Evolutionary conservation across 1,140 invertebrate genomes (phyloP).

Genomic region (Cotesia chilonis): DNA sequence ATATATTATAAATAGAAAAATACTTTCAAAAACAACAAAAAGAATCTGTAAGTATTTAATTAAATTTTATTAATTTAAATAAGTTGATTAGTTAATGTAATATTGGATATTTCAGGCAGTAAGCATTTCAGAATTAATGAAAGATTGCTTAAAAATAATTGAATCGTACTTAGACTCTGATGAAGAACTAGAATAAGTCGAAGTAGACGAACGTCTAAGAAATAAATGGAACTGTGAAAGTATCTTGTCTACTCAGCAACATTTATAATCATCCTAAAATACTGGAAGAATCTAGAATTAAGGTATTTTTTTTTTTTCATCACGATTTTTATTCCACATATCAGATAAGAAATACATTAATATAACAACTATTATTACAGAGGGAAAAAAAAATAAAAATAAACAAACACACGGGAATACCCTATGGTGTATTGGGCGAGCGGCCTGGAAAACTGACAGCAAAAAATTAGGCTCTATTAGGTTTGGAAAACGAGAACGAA

Average conservation of each 20-base stretch:
- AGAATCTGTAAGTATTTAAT: conserved; percentile 46
- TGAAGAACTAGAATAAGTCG: conserved; percentile 70
- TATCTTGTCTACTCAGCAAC: conserved; percentile 88
- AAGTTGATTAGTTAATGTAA: not conserved
- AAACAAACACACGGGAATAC: conserved; percentile 77
- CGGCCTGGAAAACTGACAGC: conserved; percentile 71
- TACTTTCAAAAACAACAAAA: conserved; percentile 67
- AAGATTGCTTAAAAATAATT: conserved; percentile 52
- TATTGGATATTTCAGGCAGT: conserved; percentile 45
- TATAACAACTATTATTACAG: conserved; percentile 52
- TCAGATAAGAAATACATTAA: not conserved
- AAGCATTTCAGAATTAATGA: conserved; percentile 52
- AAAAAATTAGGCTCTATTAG: conserved; percentile 74
- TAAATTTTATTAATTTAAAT: too few relatives aligned
- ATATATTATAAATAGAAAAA: conserved; percentile 70
- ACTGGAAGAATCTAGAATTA: conserved; percentile 75
- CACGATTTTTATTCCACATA: not conserved
- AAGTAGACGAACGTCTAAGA: conserved; percentile 69
- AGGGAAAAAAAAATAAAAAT: conserved; percentile 73
- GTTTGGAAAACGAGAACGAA: conserved; percentile 64
- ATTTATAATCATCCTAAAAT: conserved; percentile 90
- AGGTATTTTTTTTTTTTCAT: conserved; percentile 60
- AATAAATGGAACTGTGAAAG: conserved; percentile 93
- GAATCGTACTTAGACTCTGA: conserved; percentile 57
- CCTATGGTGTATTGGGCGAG: conserved; percentile 71